Percentiles rank a stretch among this genome's conserved stretches.
Evolutionary conservation across 2,113 vertebrate species (phyloP).

Genomic region (Anoplopoma fimbria): DNA sequence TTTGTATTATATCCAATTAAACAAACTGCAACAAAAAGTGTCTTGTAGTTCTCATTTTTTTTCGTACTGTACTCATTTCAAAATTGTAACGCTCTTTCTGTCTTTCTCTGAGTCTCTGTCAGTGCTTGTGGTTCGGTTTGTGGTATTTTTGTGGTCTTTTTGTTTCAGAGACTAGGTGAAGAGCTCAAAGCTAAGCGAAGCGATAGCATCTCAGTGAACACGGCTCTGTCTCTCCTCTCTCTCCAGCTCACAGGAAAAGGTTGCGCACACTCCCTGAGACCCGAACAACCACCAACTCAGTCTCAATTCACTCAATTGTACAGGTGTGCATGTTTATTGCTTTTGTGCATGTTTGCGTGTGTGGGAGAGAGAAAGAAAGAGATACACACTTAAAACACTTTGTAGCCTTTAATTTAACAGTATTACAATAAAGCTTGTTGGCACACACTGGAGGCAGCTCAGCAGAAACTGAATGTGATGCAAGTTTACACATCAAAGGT

Average conservation of each 20-base stretch:
- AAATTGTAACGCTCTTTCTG: background rate
- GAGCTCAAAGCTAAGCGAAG: constrained; percentile 75
- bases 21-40: background rate
- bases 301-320: constrained; percentile 31
- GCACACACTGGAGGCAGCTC: constrained; percentile 3
- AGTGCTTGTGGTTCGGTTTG: constrained; percentile 78
- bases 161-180: constrained; percentile 78
- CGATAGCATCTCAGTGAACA: constrained; percentile 70
- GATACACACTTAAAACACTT: constrained; percentile 8
- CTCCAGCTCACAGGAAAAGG: constrained; percentile 79
- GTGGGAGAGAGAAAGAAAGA: constrained; percentile 5
- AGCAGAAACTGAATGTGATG: constrained; percentile 62
- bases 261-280: constrained; percentile 53
- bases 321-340: constrained; percentile 55
- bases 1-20: constrained; percentile 11
- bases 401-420: background rate
- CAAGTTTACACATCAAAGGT: constrained; percentile 65
- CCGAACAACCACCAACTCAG: constrained; percentile 64
- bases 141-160: constrained; percentile 83
- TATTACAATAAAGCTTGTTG: background rate
- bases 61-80: constrained; percentile 17
- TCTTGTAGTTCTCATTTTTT: background rate
- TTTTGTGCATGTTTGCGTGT: background rate
- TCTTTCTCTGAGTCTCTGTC: constrained; percentile 30
- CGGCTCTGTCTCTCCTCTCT: constrained; percentile 33